Percentiles rank a stretch among this genome's conserved stretches.
phyloP scores from a whole-genome alignment of 2,888 invertebrate species.

The Congeria kusceri region DNA sequence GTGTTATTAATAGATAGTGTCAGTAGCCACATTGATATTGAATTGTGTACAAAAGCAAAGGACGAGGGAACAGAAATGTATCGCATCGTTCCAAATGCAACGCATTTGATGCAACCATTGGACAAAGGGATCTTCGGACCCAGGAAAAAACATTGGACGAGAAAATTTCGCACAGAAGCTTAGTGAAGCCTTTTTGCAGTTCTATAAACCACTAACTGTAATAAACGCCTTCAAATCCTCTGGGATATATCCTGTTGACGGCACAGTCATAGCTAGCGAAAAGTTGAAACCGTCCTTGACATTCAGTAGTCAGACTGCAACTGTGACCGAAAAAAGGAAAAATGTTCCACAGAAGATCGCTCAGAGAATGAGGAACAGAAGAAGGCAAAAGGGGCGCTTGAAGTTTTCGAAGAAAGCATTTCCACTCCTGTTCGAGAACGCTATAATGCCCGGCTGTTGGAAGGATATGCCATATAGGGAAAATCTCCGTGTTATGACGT shows the following conservation, averaged over 20 bases:
- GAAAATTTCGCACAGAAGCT: conserved; percentile 34
- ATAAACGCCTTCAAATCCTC: conserved; percentile 25
- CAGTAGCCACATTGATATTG: not conserved
- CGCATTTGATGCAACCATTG: conserved; percentile 2
- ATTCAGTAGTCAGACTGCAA: not conserved
- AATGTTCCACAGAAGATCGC: not conserved
- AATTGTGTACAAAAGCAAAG: not conserved
- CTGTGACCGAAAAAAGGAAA: not conserved
- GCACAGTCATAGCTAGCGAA: not conserved
- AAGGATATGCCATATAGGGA: not conserved
- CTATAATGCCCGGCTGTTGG: not conserved
- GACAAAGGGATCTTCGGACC: not conserved
- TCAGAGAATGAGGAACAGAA: not conserved
- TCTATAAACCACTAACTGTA: conserved; percentile 41
- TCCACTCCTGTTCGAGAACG: not conserved
- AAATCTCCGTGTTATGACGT: not conserved
- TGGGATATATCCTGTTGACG: conserved; percentile 12
- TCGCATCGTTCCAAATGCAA: not conserved
- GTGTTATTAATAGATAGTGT: not conserved
- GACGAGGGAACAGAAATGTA: conserved; percentile 23
- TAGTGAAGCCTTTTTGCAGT: conserved; percentile 22
- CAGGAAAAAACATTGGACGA: not conserved
- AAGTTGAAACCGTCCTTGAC: conserved; percentile 4
- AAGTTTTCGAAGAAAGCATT: not conserved
- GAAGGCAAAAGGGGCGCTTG: not conserved